These are phyloP conservation scores for Saccopteryx leptura DNA, from an alignment of 2,113 vertebrate species.

Conservation along the genomic window DNA sequence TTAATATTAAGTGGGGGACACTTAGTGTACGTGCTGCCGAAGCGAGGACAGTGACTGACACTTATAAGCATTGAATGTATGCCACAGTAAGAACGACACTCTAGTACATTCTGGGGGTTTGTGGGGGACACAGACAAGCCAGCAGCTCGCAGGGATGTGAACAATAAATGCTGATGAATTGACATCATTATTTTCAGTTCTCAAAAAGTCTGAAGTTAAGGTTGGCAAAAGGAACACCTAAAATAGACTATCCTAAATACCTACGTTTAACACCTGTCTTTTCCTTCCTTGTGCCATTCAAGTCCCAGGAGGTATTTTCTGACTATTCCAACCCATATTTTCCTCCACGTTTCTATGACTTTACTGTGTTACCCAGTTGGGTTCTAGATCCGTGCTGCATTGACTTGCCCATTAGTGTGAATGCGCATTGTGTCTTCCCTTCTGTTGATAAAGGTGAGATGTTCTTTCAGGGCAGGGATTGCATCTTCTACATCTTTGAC, in stretches of 20 bases:
- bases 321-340: not conserved
- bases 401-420: not conserved
- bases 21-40: no score
- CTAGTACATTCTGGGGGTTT: not conserved
- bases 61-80: not conserved
- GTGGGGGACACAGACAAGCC: not conserved
- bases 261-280: not conserved
- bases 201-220: constrained; percentile 40
- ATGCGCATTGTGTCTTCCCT: not conserved
- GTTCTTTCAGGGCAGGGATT: not conserved
- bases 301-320: not conserved
- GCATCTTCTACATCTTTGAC: not conserved
- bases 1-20: not conserved
- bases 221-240: constrained; percentile 26
- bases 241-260: not conserved
- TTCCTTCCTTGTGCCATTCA: not conserved
- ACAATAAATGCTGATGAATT: not conserved
- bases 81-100: not conserved
- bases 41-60: not conserved
- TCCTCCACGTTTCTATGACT: not conserved
- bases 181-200: not conserved
- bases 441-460: not conserved
- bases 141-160: not conserved
- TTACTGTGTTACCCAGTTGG: not conserved
- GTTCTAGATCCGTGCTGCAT: not conserved